Conservation (phyloP, 1,140 invertebrate genomes). For the Stegodyphus mimosarum region DNA sequence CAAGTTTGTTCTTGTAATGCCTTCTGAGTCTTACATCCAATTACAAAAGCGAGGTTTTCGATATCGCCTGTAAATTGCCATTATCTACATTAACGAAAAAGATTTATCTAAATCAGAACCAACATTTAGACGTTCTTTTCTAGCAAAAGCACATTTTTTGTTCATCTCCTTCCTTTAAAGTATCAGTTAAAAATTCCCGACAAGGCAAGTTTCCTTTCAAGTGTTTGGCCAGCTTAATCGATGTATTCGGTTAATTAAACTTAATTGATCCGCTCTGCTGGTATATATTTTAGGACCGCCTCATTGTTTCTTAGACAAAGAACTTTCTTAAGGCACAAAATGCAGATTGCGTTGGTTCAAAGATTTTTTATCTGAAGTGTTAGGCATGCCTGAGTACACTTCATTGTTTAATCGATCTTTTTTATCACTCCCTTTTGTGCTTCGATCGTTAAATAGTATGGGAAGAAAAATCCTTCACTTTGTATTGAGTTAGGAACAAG, state of each 20-base stretch:
- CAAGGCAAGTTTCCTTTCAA: slow-evolving; percentile 29
- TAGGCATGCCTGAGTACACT: slow-evolving; percentile 56
- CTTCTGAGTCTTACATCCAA: no score
- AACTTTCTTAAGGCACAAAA: slow-evolving; percentile 43
- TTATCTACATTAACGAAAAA: background rate
- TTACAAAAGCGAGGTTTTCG: no score
- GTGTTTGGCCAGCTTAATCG: slow-evolving; percentile 57
- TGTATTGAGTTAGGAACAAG: slow-evolving; percentile 34
- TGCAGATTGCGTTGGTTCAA: slow-evolving; percentile 25
- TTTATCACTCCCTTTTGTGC: slow-evolving; percentile 34
- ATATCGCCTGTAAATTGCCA: no score
- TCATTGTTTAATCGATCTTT: slow-evolving; percentile 57
- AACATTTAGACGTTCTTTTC: slow-evolving; percentile 11
- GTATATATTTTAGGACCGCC: slow-evolving; percentile 51
- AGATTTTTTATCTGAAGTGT: slow-evolving; percentile 10
- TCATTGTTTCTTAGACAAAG: slow-evolving; percentile 57
- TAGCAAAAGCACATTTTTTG: background rate
- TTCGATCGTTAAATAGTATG: slow-evolving; percentile 29
- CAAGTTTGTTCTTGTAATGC: no score
- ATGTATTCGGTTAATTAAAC: slow-evolving; percentile 59
- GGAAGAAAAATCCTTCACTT: slow-evolving; percentile 41
- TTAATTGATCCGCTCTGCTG: slow-evolving; percentile 43
- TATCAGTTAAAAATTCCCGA: slow-evolving; percentile 37
- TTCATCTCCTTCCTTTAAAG: background rate
- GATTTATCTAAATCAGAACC: slow-evolving; percentile 17